These are phyloP conservation scores for Vanessa atalanta DNA, from an alignment of 1,140 invertebrate species.

Conservation along the genomic window DNA sequence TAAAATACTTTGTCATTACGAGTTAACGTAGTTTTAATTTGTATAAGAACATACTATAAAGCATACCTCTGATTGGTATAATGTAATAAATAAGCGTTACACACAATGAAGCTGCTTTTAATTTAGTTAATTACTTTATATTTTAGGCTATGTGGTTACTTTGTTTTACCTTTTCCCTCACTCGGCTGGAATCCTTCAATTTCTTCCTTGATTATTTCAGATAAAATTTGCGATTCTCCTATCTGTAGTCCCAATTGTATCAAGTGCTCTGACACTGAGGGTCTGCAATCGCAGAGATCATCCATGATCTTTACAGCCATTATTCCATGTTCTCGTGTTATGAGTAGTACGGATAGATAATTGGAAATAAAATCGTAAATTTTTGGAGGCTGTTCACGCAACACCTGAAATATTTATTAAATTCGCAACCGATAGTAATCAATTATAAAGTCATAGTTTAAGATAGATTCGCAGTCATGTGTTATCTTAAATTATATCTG, in stretches of 20 bases:
- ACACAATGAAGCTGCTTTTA: too few relatives aligned
- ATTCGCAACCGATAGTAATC: neutral
- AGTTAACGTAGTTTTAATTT: too few relatives aligned
- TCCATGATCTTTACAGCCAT: conserved; percentile 66
- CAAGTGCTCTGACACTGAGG: conserved; percentile 64
- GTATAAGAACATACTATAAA: too few relatives aligned
- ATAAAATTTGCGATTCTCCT: conserved; percentile 40
- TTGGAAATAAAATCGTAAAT: conserved; percentile 85
- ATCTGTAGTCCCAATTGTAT: conserved; percentile 53
- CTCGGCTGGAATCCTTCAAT: conserved; percentile 52
- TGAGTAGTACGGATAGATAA: conserved; percentile 84
- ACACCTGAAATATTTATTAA: conserved; percentile 62
- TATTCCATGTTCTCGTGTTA: conserved; percentile 83
- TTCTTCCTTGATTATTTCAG: conserved; percentile 65
- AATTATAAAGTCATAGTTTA: neutral
- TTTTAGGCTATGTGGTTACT: neutral
- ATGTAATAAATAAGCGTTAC: too few relatives aligned
- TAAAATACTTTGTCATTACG: too few relatives aligned
- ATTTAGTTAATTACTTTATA: too few relatives aligned
- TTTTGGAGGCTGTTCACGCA: conserved; percentile 83
- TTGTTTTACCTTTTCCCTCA: conserved; percentile 55
- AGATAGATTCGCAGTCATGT: neutral
- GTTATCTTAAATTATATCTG: neutral
- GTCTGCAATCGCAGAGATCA: conserved; percentile 69
- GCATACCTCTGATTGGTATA: too few relatives aligned